Evolutionary conservation across 1,140 invertebrate species (phyloP), one percentile per base, ranked within the genome.

Genomic region (Rhopalosiphum maidis): DNA sequence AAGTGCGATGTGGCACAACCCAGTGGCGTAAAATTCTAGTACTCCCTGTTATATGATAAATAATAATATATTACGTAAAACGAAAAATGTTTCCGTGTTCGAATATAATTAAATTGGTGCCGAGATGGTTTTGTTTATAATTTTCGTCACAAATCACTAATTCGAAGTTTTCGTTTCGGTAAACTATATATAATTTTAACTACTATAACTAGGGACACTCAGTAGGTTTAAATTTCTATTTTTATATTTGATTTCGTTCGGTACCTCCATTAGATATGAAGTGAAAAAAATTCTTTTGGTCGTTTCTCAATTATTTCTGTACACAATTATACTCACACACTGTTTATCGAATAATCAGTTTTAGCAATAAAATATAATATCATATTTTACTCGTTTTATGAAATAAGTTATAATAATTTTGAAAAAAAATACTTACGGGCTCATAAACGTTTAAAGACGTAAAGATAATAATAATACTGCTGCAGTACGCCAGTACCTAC

Each of bases 281-380:
- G 0, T 60, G 55, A 30, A 60, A 60, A 60, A 60, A 15, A 15
- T 60, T 60, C 25, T 30, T 41, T 41, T 41, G 41, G 30, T 30
- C 9, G 25, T 60, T 60, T 60, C 25, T 60, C 55, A 11, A 60
- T 60, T 60, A 30, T 30, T 60, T 60, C 7, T 60, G 4, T 4
- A 15, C 48, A 2, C 48, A 51, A 18, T 21, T 3, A 30, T 30
- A 60, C 55, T 25, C 9, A 30, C 30, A 30, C 55, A 30, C 30
- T 68, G 30, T 4, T 68, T 77, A 77, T 77, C n/a, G 60, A 9
- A n/a, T 6, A 35, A 77, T 77, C 30, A n/a, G n/a, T 15, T n/a
- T 77, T 35, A n/a, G 60, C 60, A n/a, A 77, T 77, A 77, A n/a
- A 77, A 77, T 77, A 18, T n/a, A 77, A 77, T 77, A 77, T n/a